Evolutionary conservation across 2,797 vertebrate genomes (phyloP).

Genomic region (Lithobates sylvaticus): DNA sequence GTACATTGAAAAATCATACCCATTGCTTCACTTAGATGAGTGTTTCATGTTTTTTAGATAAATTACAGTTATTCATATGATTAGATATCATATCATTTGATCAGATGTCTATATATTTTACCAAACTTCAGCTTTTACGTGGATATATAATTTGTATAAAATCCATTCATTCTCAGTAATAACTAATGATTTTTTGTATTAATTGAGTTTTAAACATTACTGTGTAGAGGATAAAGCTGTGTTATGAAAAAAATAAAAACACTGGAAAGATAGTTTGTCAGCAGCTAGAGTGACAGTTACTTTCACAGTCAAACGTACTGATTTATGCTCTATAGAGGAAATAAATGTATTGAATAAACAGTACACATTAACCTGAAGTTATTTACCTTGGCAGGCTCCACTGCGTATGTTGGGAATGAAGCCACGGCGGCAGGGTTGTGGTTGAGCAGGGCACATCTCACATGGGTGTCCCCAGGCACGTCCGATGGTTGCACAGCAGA

Average conservation of each 20-base stretch:
- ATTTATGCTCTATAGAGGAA: constrained; percentile 36
- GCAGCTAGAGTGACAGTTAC: not conserved
- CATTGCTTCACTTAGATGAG: too few relatives aligned
- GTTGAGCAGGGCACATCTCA: constrained; percentile 78
- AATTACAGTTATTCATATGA: too few relatives aligned
- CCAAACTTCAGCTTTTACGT: too few relatives aligned
- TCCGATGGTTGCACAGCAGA: constrained; percentile 81
- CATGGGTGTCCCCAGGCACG: constrained; percentile 81
- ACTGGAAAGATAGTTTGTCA: not conserved
- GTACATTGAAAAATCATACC: too few relatives aligned
- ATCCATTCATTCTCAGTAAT: too few relatives aligned
- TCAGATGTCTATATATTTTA: too few relatives aligned
- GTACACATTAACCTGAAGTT: constrained; percentile 1
- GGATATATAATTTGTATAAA: too few relatives aligned
- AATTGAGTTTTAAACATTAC: too few relatives aligned
- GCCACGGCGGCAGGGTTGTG: constrained; percentile 78
- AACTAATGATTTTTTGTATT: too few relatives aligned
- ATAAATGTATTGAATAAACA: constrained; percentile 5
- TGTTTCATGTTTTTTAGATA: too few relatives aligned
- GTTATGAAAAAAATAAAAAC: not conserved
- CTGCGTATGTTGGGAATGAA: constrained; percentile 80
- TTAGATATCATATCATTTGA: too few relatives aligned
- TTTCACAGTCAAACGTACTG: constrained; percentile 1
- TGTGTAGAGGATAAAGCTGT: too few relatives aligned
- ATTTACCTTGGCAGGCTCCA: constrained; percentile 80